phyloP scores from a whole-genome alignment of 2,797 vertebrate species.

The Chelon labrosus region DNA sequence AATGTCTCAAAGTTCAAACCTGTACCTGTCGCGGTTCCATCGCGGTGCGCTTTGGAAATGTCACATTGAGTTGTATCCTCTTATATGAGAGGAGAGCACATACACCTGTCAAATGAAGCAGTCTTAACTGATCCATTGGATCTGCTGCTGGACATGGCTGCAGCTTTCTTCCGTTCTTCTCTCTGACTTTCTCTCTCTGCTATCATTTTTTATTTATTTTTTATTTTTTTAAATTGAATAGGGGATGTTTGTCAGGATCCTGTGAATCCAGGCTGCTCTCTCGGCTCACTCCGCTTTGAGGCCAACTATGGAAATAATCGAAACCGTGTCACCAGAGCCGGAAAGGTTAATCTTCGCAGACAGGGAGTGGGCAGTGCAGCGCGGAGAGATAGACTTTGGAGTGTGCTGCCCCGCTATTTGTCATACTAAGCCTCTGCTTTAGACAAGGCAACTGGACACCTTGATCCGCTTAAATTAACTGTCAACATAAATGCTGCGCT shows the following conservation, averaged over 20 bases:
- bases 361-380: conserved; percentile 73
- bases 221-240: conserved; percentile 41
- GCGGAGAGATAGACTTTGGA: conserved; percentile 75
- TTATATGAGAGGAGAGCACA: conserved; percentile 5
- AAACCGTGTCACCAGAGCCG: conserved; percentile 70
- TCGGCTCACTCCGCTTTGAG: conserved; percentile 33
- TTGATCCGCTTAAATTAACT: conserved; percentile 86
- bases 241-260: conserved; percentile 52
- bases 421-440: conserved; percentile 79
- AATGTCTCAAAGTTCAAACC: conserved; percentile 17
- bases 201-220: background rate
- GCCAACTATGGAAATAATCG: conserved; percentile 76
- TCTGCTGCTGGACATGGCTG: conserved; percentile 28
- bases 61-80: background rate
- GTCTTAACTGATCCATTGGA: conserved; percentile 48
- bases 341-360: conserved; percentile 82
- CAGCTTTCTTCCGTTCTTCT: conserved; percentile 7
- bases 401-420: conserved; percentile 79
- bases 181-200: conserved; percentile 3
- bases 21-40: conserved; percentile 4
- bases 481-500: conserved; percentile 81
- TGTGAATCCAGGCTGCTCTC: conserved; percentile 39
- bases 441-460: conserved; percentile 81
- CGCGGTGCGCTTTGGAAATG: conserved; percentile 12
- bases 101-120: conserved; percentile 29